Evolutionary conservation across 2,113 vertebrate genomes (phyloP), one percentile per base, ranked within the genome.

Genomic region (Phaethornis superciliosus): DNA sequence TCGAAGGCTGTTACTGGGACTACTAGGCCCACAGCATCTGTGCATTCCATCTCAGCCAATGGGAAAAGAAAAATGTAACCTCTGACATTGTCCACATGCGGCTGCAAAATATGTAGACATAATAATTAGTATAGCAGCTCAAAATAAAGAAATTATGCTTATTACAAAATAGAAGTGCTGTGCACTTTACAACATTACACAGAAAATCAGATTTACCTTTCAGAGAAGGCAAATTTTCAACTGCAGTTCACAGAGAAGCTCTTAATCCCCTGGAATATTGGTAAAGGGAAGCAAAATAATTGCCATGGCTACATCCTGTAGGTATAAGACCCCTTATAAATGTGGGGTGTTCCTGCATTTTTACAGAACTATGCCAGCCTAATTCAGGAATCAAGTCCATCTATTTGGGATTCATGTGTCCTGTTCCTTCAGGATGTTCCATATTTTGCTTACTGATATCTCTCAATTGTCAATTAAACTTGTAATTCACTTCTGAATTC

Each of bases 1-100:
- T 85, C 54, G 85, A 91, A 89, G 92, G 60, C 95, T 94, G 92
- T 64, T 51, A 60, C 5, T 92, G 94, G 81, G 89, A 96, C 67
- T 74, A 21, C 28, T 67, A 72, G 67, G 63, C 75, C 20, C 89
- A 79, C 49, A 52, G 20, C 92, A 95, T 93, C 93, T 96, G 95
- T 95, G 71, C 64, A 30, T 70, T 75, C 24, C 59, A 90, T 8
- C 42, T 74, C 27, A 91, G 12, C 28, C 60, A 44, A 90, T 89
- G 42, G 47, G 27, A 81, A 85, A 88, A 77, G 28, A 58, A 93
- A 78, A 94, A 40, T 21, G n/a, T 26, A 77, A 89, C 40, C 32
- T 77, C 63, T 63, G 59, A 69, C 81, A 51, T 17, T 71, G 42
- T 15, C 47, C 40, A 20, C 16, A 81, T 58, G 46, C 30, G 87